These are phyloP conservation scores for Podarcis cretensis DNA, from an alignment of 2,113 vertebrate genomes.

Conservation along the genomic window DNA sequence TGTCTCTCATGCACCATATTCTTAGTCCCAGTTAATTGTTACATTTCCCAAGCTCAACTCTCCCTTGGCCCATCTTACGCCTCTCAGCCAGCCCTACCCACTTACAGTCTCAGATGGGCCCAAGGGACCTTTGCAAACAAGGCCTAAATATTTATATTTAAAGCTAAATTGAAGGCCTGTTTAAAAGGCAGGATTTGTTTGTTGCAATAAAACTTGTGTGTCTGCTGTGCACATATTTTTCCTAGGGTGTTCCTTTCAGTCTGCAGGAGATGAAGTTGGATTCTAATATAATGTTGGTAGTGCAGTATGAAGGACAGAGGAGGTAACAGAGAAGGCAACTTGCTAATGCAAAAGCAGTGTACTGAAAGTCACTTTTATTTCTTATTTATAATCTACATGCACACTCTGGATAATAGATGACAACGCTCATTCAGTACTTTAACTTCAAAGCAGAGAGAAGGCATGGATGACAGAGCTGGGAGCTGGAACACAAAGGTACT, in stretches of 20 bases:
- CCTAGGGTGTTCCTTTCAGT: slow-evolving; percentile 62
- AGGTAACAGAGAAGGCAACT: slow-evolving; percentile 70
- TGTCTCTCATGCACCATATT: not conserved
- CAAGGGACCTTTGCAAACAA: slow-evolving; percentile 87
- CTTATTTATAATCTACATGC: slow-evolving; percentile 91
- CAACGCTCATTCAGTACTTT: slow-evolving; percentile 82
- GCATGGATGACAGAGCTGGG: slow-evolving; percentile 81
- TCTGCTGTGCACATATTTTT: slow-evolving; percentile 40
- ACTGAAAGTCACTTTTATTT: slow-evolving; percentile 86
- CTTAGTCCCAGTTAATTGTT: not conserved
- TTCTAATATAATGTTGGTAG: slow-evolving; percentile 69
- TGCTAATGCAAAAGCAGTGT: slow-evolving; percentile 90
- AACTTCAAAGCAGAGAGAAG: slow-evolving; percentile 78
- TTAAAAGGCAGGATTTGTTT: slow-evolving; percentile 80
- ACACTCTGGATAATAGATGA: slow-evolving; percentile 83
- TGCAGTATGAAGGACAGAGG: slow-evolving; percentile 71
- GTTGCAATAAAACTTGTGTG: slow-evolving; percentile 75
- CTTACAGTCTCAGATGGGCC: slow-evolving; percentile 55
- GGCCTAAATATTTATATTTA: slow-evolving; percentile 81
- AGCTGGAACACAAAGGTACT: slow-evolving; percentile 79
- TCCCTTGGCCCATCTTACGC: not conserved
- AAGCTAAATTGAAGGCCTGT: slow-evolving; percentile 78
- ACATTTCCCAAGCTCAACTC: not conserved
- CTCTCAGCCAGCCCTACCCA: not conserved
- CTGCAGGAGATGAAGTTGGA: slow-evolving; percentile 62